Evolutionary conservation across 2,113 vertebrate genomes (phyloP).

Genomic region (Chaetops frenatus): DNA sequence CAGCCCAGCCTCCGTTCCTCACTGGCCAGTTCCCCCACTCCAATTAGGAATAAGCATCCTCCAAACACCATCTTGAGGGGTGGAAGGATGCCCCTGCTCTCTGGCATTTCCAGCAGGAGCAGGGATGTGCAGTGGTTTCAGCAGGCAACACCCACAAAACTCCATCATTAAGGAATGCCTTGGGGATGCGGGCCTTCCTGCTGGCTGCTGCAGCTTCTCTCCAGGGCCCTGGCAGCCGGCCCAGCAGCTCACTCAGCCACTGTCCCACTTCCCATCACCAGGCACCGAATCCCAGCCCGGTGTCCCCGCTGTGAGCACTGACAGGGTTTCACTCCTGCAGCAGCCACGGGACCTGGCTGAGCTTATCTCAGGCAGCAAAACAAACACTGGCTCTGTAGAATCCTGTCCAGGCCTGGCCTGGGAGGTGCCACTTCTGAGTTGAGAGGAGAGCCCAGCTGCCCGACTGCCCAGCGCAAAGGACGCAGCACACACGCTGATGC

Average conservation of each 20-base stretch:
- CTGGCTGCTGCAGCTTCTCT: neutral
- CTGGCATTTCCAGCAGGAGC: neutral
- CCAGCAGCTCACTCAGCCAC: neutral
- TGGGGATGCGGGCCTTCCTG: neutral
- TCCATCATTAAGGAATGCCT: neutral
- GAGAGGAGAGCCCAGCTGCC: neutral
- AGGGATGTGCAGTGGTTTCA: rapidly evolving
- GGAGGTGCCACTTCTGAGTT: neutral
- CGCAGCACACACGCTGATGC: rapidly evolving
- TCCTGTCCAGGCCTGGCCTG: neutral
- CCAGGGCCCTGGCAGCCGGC: neutral
- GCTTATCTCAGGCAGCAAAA: neutral
- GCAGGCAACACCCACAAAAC: rapidly evolving
- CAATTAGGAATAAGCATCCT: neutral
- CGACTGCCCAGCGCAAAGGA: neutral
- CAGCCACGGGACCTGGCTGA: neutral
- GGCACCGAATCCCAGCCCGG: neutral
- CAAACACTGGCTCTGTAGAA: neutral
- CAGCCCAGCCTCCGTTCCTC: neutral
- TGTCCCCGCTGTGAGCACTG: rapidly evolving
- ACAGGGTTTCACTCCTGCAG: rapidly evolving
- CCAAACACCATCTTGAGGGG: neutral
- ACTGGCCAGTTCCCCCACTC: neutral
- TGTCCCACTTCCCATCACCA: neutral
- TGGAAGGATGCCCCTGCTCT: neutral